Evolutionary conservation across 2,113 vertebrate species (phyloP).

Genomic region (Lycaon pictus): DNA sequence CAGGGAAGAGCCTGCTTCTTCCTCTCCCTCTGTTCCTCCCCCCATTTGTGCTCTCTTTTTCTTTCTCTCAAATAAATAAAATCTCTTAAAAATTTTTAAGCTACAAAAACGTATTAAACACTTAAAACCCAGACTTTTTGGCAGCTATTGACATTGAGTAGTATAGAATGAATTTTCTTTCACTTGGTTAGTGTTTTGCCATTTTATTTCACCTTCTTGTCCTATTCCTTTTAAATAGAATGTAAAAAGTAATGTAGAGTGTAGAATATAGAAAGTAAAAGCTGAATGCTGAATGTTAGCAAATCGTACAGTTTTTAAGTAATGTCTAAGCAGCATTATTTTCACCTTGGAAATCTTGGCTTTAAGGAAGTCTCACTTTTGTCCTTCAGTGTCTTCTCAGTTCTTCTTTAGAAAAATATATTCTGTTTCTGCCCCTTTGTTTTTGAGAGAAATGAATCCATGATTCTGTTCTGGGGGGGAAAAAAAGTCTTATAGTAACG

Average conservation of each 20-base stretch:
- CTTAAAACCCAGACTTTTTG: not conserved
- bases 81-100: not conserved
- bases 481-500: not conserved
- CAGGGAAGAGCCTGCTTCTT: not conserved
- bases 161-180: not conserved
- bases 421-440: constrained; percentile 61
- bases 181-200: not conserved
- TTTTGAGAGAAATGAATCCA: constrained; percentile 44
- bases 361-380: constrained; percentile 39
- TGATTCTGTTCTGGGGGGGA: not conserved
- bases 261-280: not conserved
- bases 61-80: not conserved
- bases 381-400: constrained; percentile 3
- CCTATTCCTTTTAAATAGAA: not conserved
- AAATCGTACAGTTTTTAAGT: constrained; percentile 5
- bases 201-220: not conserved
- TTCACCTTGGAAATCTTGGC: constrained; percentile 29
- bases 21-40: not conserved
- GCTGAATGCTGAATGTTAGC: not conserved
- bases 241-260: not conserved
- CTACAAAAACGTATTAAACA: not conserved
- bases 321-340: not conserved
- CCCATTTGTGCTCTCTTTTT: not conserved
- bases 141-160: not conserved
- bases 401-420: constrained; percentile 35